These are phyloP conservation scores for Chionoecetes opilio DNA, from an alignment of 1,140 invertebrate species.

Conservation along the genomic window DNA sequence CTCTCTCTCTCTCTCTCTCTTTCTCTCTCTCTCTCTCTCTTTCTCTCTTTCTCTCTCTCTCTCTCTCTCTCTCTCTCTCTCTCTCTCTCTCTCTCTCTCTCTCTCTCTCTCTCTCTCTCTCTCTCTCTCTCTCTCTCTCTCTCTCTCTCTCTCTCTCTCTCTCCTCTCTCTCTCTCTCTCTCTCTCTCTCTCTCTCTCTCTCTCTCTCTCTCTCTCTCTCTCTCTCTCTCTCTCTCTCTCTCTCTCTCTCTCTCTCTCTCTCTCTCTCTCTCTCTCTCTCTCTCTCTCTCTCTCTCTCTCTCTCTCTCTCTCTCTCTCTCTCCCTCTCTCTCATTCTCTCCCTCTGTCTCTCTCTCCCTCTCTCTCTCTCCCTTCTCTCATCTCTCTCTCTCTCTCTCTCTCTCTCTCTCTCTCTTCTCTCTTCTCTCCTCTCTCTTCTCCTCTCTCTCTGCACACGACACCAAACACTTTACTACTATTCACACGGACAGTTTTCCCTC, in stretches of 20 bases:
- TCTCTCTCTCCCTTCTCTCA: background rate
- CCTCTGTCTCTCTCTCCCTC: background rate
- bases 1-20: constrained; percentile 34
- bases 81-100: constrained; percentile 25
- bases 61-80: constrained; percentile 33
- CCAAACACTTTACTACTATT: too few species aligned
- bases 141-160: constrained; percentile 59
- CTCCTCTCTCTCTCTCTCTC: background rate
- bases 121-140: constrained; percentile 57
- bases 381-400: background rate
- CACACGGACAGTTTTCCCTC: too few species aligned
- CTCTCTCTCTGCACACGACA: too few species aligned
- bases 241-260: background rate
- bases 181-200: constrained; percentile 36
- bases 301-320: constrained; percentile 58
- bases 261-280: constrained; percentile 36
- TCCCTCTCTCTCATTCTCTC: constrained; percentile 48
- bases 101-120: constrained; percentile 37
- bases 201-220: constrained; percentile 19
- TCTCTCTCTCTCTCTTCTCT: too few species aligned
- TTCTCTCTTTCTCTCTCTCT: background rate
- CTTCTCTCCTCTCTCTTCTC: background rate
- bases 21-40: constrained; percentile 33
- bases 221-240: constrained; percentile 37
- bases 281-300: constrained; percentile 49